Percentiles rank a stretch among this genome's conserved stretches.
Evolutionary conservation across 2,888 invertebrate genomes (phyloP).

Genomic region (Bibio marci): DNA sequence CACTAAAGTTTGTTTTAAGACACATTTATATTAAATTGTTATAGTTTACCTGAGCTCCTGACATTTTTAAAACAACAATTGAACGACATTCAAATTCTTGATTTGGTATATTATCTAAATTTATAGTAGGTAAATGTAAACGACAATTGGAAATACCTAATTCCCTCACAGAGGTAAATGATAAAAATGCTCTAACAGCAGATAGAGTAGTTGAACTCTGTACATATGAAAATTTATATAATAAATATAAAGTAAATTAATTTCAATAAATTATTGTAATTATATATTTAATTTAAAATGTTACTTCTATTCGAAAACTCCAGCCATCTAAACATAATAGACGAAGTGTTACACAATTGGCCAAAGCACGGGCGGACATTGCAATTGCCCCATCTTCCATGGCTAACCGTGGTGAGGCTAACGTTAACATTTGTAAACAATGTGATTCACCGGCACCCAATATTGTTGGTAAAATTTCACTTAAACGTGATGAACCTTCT

Average conservation of each 20-base stretch:
- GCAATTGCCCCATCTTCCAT: conserved; percentile 31
- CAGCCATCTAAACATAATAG: conserved; percentile 36
- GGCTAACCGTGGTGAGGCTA: conserved; percentile 34
- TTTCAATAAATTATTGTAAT: neutral
- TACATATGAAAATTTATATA: neutral
- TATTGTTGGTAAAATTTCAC: conserved; percentile 36
- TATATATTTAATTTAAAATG: neutral
- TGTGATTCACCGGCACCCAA: conserved; percentile 35
- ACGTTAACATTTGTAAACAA: conserved; percentile 34
- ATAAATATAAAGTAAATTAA: neutral
- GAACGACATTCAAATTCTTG: conserved; percentile 27
- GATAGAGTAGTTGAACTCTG: conserved; percentile 24
- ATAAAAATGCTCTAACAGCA: conserved; percentile 31
- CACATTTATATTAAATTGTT: neutral
- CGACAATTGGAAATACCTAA: conserved; percentile 34
- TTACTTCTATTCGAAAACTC: conserved; percentile 37
- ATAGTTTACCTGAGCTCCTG: conserved; percentile 28
- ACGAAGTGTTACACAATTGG: conserved; percentile 31
- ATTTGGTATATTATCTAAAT: conserved; percentile 12
- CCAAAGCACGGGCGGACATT: conserved; percentile 18
- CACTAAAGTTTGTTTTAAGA: neutral
- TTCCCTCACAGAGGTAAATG: conserved; percentile 33
- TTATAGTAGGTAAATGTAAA: conserved; percentile 28
- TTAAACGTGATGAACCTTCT: conserved; percentile 34
- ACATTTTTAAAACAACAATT: conserved; percentile 31